phyloP scores from a whole-genome alignment of 2,113 vertebrate species.

The Aythya baeri region DNA sequence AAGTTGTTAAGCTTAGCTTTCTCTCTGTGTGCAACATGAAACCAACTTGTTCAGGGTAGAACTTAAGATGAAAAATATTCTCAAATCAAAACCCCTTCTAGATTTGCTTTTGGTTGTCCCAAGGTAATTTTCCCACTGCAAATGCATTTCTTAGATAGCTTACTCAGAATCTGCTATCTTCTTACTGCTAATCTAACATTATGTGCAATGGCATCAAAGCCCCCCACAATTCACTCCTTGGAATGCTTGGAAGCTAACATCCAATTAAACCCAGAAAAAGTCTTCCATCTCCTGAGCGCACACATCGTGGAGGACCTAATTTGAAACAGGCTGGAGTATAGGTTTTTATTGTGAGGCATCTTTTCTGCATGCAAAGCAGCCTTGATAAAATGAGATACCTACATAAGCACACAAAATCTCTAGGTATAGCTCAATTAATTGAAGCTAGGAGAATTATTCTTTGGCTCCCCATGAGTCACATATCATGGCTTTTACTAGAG shows the following conservation, averaged over 20 bases:
- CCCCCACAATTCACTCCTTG: slow-evolving; percentile 16
- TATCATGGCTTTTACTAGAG: slow-evolving; percentile 11
- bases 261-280: slow-evolving; percentile 55
- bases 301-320: slow-evolving; percentile 40
- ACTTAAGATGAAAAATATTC: slow-evolving; percentile 16
- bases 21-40: neutral
- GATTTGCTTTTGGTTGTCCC: slow-evolving; percentile 12
- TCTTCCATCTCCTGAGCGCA: slow-evolving; percentile 44
- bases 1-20: slow-evolving; percentile 5
- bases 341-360: slow-evolving; percentile 29
- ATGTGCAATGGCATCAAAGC: slow-evolving; percentile 35
- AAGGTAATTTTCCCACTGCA: neutral
- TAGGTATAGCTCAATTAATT: slow-evolving; percentile 59
- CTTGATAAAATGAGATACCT: slow-evolving; percentile 45
- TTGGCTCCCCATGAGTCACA: slow-evolving; percentile 21
- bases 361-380: slow-evolving; percentile 54
- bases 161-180: neutral
- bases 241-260: slow-evolving; percentile 5
- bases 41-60: neutral
- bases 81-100: slow-evolving; percentile 18
- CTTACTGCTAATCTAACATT: slow-evolving; percentile 24
- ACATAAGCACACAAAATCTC: slow-evolving; percentile 43
- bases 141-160: neutral
- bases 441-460: slow-evolving; percentile 48
- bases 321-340: slow-evolving; percentile 34